Base-by-base conservation (phyloP, 2,797 vertebrate species). In the Hoplostethus mediterraneus region DNA sequence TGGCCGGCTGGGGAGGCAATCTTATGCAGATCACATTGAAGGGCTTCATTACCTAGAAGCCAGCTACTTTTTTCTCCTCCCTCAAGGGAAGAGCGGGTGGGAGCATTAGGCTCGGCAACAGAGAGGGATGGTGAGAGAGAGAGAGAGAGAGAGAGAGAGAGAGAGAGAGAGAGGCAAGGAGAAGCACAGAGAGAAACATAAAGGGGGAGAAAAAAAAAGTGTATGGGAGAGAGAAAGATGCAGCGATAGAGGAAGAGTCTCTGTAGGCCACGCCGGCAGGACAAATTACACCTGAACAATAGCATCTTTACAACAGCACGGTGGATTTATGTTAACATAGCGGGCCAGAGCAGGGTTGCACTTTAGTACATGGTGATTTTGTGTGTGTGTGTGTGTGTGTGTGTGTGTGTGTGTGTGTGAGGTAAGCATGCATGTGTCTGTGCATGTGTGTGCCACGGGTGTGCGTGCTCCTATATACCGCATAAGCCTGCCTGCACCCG, bases 31-130 rank as follows among this genome's bases (percentile, higher is more conserved):
- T 91, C 89, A 87, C 79, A 87, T 73, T 85, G 90, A 92, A 91
- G 80, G 83, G 89, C 90, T 93, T 92, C 85, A 93, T 94, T 94
- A 93, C 89, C 89, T 88, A 83, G 86, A 87, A 89, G 86, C 86
- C 87, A 78, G 89, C 75, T 81, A 82, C 86, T 86, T 90, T 79
- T 90, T 84, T 89, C 69, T 84, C 87, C 87, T 82, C 77, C 75
- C 86, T 90, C 71, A 75, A 90, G 88, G 88, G 88, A 86, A 87
- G 87, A 77, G 73, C n/a, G 79, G 67, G 66, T 28, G 67, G 80
- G 87, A 74, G 85, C 77, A 83, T 86, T 84, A 81, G 85, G 21
- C 74, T 86, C 77, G 66, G 87, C 65, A 55, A 85, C 82, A 73
- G 75, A 77, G 77, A 80, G 67, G 3, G 33, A 73, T 65, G 69